Evolutionary conservation across 2,888 invertebrate species (phyloP).

Genomic region (Chrysolina americana): DNA sequence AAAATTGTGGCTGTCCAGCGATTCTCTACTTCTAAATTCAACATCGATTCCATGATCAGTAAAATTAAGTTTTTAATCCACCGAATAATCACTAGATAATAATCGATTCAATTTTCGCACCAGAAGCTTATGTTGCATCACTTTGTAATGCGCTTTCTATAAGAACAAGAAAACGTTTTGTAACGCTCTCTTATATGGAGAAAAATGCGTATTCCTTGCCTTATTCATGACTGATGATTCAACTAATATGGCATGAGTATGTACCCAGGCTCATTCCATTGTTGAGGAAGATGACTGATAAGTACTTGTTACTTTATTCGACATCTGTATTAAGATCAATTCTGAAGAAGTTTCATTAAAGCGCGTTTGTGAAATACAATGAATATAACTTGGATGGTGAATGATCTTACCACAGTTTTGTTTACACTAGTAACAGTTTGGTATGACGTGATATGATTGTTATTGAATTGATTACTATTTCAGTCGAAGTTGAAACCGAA

Average conservation of each 20-base stretch:
- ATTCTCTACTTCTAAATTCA: too few species aligned
- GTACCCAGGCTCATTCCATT: conserved; percentile 1
- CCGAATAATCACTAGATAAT: too few species aligned
- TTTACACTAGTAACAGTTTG: not conserved
- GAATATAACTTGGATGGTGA: not conserved
- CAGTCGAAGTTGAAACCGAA: too few species aligned
- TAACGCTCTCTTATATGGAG: not conserved
- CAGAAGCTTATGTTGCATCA: not conserved
- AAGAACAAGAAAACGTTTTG: not conserved
- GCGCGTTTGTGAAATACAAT: not conserved
- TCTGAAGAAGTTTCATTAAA: not conserved
- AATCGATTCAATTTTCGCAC: not conserved
- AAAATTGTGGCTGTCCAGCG: too few species aligned
- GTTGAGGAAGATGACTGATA: conserved; percentile 9
- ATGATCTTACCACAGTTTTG: not conserved
- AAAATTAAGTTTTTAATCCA: too few species aligned
- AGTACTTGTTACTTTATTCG: not conserved
- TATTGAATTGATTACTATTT: not conserved
- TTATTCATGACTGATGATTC: conserved; percentile 2
- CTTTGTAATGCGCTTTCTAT: conserved; percentile 9
- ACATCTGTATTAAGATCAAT: not conserved
- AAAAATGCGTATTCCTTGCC: conserved; percentile 5
- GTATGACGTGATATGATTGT: not conserved
- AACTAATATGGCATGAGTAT: conserved; percentile 9
- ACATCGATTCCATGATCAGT: too few species aligned